Percentiles rank a stretch among this genome's conserved stretches.
phyloP scores from a whole-genome alignment of 2,888 invertebrate genomes.

The Synergus japonicus region DNA sequence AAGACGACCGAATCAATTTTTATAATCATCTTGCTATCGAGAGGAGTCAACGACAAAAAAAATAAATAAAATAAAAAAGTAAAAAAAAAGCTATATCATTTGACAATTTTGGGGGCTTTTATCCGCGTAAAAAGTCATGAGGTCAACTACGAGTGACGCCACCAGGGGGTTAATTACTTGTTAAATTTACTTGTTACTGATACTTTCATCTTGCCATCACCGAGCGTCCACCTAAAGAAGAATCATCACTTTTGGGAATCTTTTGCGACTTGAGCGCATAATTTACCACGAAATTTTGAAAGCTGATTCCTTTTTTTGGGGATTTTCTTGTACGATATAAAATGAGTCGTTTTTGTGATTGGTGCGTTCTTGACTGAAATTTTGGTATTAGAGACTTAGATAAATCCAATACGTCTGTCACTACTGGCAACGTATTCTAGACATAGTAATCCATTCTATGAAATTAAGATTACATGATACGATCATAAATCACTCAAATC shows the following conservation, averaged over 20 bases:
- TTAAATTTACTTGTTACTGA: not conserved
- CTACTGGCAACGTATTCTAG: constrained; percentile 46
- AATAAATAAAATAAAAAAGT: too few species aligned
- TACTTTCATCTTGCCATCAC: not conserved
- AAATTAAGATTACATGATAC: constrained; percentile 58
- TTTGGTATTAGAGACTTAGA: constrained; percentile 37
- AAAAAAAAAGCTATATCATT: too few species aligned
- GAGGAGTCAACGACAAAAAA: not conserved
- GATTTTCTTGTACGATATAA: not conserved
- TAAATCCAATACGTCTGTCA: constrained; percentile 8
- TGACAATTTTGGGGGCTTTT: not conserved
- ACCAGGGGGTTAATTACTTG: not conserved
- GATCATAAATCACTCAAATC: not conserved
- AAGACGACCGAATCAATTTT: not conserved
- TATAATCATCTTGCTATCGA: not conserved
- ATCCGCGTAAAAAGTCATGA: not conserved
- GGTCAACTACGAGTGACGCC: not conserved
- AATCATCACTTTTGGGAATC: not conserved
- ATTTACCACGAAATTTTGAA: not conserved
- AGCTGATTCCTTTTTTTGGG: not conserved
- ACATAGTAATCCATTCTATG: constrained; percentile 70
- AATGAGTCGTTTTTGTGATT: constrained; percentile 9
- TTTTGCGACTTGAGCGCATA: not conserved
- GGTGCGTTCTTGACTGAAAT: constrained; percentile 27
- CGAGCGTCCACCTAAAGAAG: not conserved